phyloP scores from a whole-genome alignment of 2,888 invertebrate species.

The Drosophila differens region DNA sequence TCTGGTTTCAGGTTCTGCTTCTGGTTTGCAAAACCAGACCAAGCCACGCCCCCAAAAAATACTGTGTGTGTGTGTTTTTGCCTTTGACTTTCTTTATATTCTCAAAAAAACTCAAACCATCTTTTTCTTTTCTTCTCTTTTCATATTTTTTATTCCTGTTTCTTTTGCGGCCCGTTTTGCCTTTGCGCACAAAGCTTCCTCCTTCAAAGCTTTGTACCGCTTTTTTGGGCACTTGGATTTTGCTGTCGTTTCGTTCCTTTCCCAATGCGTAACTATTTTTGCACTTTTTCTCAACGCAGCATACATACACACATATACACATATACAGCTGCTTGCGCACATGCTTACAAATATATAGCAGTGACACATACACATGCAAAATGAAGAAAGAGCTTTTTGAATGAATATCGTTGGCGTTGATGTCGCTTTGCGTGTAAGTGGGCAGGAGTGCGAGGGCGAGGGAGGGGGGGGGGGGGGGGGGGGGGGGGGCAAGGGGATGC shows the following conservation, averaged over 20 bases:
- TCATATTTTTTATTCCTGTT: neutral
- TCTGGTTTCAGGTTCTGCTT: slow-evolving; percentile 28
- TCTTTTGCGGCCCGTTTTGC: slow-evolving; percentile 44
- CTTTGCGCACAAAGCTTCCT: slow-evolving; percentile 45
- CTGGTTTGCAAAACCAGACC: slow-evolving; percentile 22
- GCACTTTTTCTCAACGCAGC: slow-evolving; percentile 43
- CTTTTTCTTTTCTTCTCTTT: slow-evolving; percentile 57
- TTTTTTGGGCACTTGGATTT: slow-evolving; percentile 43
- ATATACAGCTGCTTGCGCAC: slow-evolving; percentile 1
- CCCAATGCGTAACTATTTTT: slow-evolving; percentile 53
- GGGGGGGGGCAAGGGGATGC: neutral
- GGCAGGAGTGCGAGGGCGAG: neutral
- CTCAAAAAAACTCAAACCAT: slow-evolving; percentile 29
- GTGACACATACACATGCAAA: slow-evolving; percentile 9
- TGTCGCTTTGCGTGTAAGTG: neutral
- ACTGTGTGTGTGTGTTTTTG: slow-evolving; percentile 16
- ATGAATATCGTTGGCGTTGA: slow-evolving; percentile 30
- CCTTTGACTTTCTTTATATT: slow-evolving; percentile 46
- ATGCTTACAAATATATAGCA: neutral
- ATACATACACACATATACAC: neutral
- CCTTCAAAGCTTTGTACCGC: slow-evolving; percentile 21
- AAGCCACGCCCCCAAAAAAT: slow-evolving; percentile 60
- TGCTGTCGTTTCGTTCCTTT: slow-evolving; percentile 43
- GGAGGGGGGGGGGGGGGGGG: neutral
- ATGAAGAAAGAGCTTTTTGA: slow-evolving; percentile 38